These are phyloP conservation scores for Trissoscelio sp. DNA, from an alignment of 2,888 invertebrate genomes.

Conservation along the genomic window DNA sequence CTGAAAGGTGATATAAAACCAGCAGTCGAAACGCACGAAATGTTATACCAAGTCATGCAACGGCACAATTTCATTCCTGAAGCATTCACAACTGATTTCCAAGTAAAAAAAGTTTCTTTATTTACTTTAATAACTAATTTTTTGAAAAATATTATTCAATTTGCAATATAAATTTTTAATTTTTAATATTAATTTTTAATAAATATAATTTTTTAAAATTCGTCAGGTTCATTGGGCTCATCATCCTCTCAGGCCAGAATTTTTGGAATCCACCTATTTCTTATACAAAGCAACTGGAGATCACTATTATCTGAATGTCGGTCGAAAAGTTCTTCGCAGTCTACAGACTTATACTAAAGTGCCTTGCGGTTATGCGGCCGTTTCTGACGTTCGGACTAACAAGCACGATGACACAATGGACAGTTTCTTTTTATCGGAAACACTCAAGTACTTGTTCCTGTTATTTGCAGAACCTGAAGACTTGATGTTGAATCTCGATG, in stretches of 20 bases:
- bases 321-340: slow-evolving; percentile 93
- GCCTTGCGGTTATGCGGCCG: slow-evolving; percentile 98
- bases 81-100: slow-evolving; percentile 98
- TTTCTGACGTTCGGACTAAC: slow-evolving; percentile 96
- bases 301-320: slow-evolving; percentile 97
- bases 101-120: slow-evolving; percentile 86
- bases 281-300: slow-evolving; percentile 97
- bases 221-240: slow-evolving; percentile 97
- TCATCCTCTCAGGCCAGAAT: slow-evolving; percentile 98
- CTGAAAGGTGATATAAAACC: slow-evolving; percentile 96
- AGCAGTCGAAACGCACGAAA: slow-evolving; percentile 99
- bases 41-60: slow-evolving; percentile 99
- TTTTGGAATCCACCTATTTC: slow-evolving; percentile 99
- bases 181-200: too few species aligned
- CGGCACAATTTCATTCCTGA: slow-evolving; percentile 99
- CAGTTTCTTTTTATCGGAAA: slow-evolving; percentile 98
- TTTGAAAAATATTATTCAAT: too few species aligned
- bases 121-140: too few species aligned
- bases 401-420: slow-evolving; percentile 98
- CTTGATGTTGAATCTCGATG: slow-evolving; percentile 91
- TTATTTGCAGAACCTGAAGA: slow-evolving; percentile 95
- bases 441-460: slow-evolving; percentile 98
- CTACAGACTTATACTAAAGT: slow-evolving; percentile 96
- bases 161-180: too few species aligned
- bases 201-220: slow-evolving; percentile 22